A percentile compares a stretch with the other conserved stretches of the same genome.
Conservation (phyloP, 2,113 vertebrate species). For the Isurus oxyrinchus region DNA sequence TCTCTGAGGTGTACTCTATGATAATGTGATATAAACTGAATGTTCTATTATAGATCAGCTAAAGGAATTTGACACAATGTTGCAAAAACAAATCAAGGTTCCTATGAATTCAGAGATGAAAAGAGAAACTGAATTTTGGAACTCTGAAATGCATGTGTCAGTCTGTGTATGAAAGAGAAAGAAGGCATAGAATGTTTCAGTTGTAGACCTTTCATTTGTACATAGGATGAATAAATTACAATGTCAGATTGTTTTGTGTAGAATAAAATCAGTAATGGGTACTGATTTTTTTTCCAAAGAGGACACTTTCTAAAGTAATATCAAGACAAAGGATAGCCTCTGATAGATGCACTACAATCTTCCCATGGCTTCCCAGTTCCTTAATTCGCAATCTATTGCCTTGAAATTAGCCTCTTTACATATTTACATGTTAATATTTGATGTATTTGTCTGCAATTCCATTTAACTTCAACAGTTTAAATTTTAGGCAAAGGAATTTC, state of each 20-base stretch:
- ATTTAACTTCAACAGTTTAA: background rate
- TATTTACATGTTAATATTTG: background rate
- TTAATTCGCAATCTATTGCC: background rate
- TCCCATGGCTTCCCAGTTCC: background rate
- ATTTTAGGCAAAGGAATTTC: background rate
- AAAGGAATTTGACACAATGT: background rate
- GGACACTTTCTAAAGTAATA: background rate
- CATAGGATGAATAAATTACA: background rate
- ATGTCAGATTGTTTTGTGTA: background rate
- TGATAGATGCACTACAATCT: background rate
- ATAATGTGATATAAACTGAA: background rate
- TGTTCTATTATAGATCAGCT: background rate
- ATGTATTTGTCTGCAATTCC: background rate
- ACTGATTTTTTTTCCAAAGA: background rate
- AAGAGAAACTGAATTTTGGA: background rate
- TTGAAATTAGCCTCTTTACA: background rate
- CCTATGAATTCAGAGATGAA: background rate
- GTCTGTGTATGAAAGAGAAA: background rate
- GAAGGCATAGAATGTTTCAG: background rate
- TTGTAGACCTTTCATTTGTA: background rate
- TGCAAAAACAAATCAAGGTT: background rate
- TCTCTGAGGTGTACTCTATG: background rate
- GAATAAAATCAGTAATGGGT: background rate
- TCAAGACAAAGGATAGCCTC: background rate
- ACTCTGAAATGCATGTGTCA: background rate